A percentile compares a stretch with the other conserved stretches of the same genome.
Conservation (phyloP, 2,113 vertebrate genomes). For the Acrocephalus arundinaceus region DNA sequence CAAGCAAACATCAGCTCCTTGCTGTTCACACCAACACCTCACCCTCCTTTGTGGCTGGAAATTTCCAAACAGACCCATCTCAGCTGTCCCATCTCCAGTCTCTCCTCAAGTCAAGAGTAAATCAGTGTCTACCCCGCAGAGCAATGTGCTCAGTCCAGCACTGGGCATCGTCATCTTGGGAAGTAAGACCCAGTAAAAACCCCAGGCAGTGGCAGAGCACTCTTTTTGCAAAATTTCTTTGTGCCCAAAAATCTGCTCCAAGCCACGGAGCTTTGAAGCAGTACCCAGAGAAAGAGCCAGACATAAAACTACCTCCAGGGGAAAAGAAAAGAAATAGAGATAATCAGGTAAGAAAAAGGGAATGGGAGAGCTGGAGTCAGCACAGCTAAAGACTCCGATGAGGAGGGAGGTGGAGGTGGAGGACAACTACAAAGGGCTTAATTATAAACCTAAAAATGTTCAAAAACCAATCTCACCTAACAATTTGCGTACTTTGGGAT, state of each 20-base stretch:
- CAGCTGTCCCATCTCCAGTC: neutral
- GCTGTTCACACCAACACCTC: neutral
- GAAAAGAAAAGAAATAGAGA: neutral
- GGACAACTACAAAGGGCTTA: constrained; percentile 23
- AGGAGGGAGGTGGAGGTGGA: neutral
- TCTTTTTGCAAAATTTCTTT: neutral
- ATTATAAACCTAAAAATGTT: constrained; percentile 48
- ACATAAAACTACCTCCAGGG: neutral
- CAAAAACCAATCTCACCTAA: constrained; percentile 38
- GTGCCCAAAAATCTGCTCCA: neutral
- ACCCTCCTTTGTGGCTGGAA: neutral
- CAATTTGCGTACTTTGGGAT: constrained; percentile 57
- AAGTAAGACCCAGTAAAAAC: neutral
- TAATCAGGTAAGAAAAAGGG: neutral
- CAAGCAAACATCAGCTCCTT: neutral
- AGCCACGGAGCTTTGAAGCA: neutral
- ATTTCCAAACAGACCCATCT: neutral
- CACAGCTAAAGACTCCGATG: neutral
- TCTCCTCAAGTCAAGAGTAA: neutral
- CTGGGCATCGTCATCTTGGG: neutral
- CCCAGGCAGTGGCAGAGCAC: neutral
- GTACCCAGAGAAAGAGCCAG: neutral
- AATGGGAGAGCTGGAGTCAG: neutral
- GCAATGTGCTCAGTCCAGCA: accelerated
- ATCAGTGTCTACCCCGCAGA: neutral